Base-by-base conservation (phyloP, 2,797 vertebrate species). In the Nyctibius grandis region DNA sequence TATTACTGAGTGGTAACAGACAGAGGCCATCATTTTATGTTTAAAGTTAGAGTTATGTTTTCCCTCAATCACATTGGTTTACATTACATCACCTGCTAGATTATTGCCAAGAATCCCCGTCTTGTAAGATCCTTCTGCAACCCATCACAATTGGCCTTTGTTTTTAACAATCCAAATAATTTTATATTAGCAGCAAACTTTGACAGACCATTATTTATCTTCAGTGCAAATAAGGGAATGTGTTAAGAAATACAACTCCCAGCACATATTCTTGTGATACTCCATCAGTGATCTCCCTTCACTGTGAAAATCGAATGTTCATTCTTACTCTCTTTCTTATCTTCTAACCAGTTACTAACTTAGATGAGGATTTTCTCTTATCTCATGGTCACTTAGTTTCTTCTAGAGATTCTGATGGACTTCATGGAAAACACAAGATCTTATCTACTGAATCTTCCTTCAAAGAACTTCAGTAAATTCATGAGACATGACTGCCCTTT, bases 91-190 rank as follows among this genome's bases (percentile, higher is more conserved):
- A 80, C 51, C 82, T 88, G 36, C 36, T 74, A 56, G 17, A 69
- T 70, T 77, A 73, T 8, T 47, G 25, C n/a, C 26, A 77, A 23
- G 40, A 77, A 28, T 54, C 42, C 45, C 54, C 79, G 34, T 56
- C 75, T 65, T 65, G 8, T 77, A 93, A 88, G 29, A 91, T 77
- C 85, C 74, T 95, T 95, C 94, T 95, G 64, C 95, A 95, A 85
- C 67, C 54, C 42, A 59, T 50, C 64, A 89, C 75, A 80, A 64
- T 6, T 91, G 78, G 85, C 85, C 78, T 95, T 93, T 91, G n/a
- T 65, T 93, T 93, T 63, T 76, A 89, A 83, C 40, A 88, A 74
- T 36, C 29, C 23, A 82, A 85, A 33, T 65, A 69, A 83, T 28
- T 45, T 25, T 28, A 12, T 64, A 74, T 74, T 53, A 89, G 29